Conservation (phyloP, 2,888 invertebrate species). For the Megaustenia siamemsis region DNA sequence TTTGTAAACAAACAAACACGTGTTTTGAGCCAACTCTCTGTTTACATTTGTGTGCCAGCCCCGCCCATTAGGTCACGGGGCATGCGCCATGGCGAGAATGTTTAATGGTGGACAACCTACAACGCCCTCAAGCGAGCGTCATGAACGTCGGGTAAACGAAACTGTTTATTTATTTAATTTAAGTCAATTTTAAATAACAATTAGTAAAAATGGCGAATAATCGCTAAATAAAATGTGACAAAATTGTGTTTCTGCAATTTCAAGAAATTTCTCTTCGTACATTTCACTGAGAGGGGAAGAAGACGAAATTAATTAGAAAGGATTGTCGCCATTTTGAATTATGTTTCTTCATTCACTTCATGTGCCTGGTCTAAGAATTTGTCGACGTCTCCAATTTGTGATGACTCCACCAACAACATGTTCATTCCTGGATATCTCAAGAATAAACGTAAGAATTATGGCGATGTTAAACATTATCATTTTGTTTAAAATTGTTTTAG, state of each 20-base stretch:
- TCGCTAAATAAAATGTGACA: not conserved
- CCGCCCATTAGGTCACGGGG: constrained; percentile 17
- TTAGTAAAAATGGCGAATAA: not conserved
- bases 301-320: not conserved
- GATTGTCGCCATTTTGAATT: constrained; percentile 52
- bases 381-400: not conserved
- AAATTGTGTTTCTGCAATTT: not conserved
- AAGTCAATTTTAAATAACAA: not conserved
- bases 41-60: not conserved
- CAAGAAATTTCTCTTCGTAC: not conserved
- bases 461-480: not conserved
- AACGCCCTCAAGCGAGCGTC: constrained; percentile 45
- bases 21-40: not conserved
- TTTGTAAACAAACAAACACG: not conserved
- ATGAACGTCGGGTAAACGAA: constrained; percentile 12
- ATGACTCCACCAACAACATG: not conserved
- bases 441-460: not conserved
- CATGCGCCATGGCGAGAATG: constrained; percentile 37
- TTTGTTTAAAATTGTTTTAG: not conserved
- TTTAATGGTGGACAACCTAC: constrained; percentile 44
- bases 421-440: not conserved
- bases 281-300: not conserved
- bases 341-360: no score
- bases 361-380: no score
- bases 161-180: not conserved